Evolutionary conservation across 2,888 invertebrate species (phyloP).

Genomic region (Drosophila fulvimacula): DNA sequence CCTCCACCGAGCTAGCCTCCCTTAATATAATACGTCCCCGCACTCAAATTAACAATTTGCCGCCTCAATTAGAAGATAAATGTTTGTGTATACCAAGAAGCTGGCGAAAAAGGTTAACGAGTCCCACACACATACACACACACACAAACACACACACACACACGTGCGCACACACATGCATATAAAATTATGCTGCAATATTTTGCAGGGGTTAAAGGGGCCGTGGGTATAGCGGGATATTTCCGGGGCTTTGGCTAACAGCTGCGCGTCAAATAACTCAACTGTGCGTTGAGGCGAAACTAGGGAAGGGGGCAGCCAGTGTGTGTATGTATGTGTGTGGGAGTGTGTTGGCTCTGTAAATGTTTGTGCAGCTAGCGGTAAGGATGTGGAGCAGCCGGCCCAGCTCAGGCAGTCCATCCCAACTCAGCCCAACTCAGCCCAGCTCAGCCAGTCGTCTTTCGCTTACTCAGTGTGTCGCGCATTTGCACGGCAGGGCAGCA

Average conservation of each 20-base stretch:
- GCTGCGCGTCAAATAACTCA: slow-evolving; percentile 79
- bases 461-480: slow-evolving; percentile 24
- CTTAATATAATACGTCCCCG: slow-evolving; percentile 40
- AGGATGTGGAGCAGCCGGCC: slow-evolving; percentile 29
- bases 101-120: slow-evolving; percentile 67
- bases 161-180: slow-evolving; percentile 19
- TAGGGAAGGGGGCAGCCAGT: not conserved
- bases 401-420: not conserved
- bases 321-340: not conserved
- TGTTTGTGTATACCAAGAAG: slow-evolving; percentile 59
- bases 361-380: slow-evolving; percentile 52
- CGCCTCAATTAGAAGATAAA: slow-evolving; percentile 73
- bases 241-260: slow-evolving; percentile 68
- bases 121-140: slow-evolving; percentile 40
- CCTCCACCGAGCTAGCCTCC: not conserved
- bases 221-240: slow-evolving; percentile 13
- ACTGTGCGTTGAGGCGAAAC: slow-evolving; percentile 67
- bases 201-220: slow-evolving; percentile 47
- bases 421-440: not conserved
- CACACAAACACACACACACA: slow-evolving; percentile 11
- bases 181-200: slow-evolving; percentile 69
- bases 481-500: slow-evolving; percentile 55
- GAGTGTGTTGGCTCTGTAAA: slow-evolving; percentile 52
- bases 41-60: slow-evolving; percentile 61
- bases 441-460: slow-evolving; percentile 1